A percentile compares a stretch with the other conserved stretches of the same genome.
These are phyloP conservation scores for Anthopleura sola DNA, from an alignment of 64 coral and sea anemone genomes.

Conservation along the genomic window DNA sequence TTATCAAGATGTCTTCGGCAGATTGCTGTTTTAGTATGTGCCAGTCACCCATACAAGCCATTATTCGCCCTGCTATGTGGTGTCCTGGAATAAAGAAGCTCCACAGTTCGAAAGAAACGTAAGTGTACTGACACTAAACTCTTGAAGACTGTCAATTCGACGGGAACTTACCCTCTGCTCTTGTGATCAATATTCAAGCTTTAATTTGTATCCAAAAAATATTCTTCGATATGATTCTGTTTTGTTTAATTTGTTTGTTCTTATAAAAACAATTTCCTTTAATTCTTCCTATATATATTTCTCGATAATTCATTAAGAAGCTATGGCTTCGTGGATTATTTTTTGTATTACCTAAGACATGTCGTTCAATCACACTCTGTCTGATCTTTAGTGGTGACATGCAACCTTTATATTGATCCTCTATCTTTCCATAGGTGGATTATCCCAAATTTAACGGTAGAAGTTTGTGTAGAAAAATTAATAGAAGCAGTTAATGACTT, in stretches of 20 bases:
- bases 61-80: constrained; percentile 86
- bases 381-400: too few species aligned
- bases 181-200: too few species aligned
- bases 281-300: too few species aligned
- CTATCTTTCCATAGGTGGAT: constrained; percentile 58
- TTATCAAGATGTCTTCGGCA: constrained; percentile 64
- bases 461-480: constrained; percentile 81
- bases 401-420: background rate
- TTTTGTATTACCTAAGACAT: too few species aligned
- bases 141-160: background rate
- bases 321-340: too few species aligned
- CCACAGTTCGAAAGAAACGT: constrained; percentile 84
- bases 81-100: constrained; percentile 79
- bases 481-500: constrained; percentile 64
- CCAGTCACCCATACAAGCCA: constrained; percentile 87
- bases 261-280: too few species aligned
- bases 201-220: too few species aligned
- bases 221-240: background rate
- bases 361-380: too few species aligned
- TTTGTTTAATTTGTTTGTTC: background rate
- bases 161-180: background rate
- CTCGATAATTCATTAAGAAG: too few species aligned
- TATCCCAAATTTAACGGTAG: constrained; percentile 71
- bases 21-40: constrained; percentile 91
- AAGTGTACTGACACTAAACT: background rate